phyloP scores from a whole-genome alignment of 2,113 vertebrate genomes.

The Alectura lathami region DNA sequence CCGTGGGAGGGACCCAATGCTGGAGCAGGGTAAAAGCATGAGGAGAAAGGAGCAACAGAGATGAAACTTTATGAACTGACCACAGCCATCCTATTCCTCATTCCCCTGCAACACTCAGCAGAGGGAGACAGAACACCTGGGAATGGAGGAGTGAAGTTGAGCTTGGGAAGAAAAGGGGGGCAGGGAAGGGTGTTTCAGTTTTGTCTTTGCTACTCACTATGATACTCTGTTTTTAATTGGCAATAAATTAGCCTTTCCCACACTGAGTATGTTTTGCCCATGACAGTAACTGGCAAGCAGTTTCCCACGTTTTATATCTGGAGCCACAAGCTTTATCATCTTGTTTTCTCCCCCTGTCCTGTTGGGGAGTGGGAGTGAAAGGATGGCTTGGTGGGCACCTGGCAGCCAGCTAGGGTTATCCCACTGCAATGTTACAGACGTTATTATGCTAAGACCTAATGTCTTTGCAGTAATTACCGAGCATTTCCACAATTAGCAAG shows the following conservation, averaged over 20 bases:
- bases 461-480: background rate
- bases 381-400: background rate
- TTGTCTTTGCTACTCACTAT: background rate
- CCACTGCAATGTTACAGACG: background rate
- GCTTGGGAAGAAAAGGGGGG: background rate
- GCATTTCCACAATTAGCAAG: background rate
- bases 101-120: rapidly evolving
- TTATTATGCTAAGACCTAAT: background rate
- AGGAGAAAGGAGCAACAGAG: background rate
- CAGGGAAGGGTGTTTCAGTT: rapidly evolving
- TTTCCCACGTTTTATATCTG: background rate
- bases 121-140: background rate
- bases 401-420: background rate
- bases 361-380: background rate
- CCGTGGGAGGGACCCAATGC: background rate
- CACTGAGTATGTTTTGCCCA: background rate
- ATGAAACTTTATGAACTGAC: background rate
- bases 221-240: background rate
- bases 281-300: background rate
- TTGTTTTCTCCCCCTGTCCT: background rate
- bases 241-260: background rate
- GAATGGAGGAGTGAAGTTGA: background rate
- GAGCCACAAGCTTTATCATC: background rate
- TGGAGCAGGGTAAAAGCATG: background rate
- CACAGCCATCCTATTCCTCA: background rate